These are phyloP conservation scores for Cottus gobio DNA, from an alignment of 2,113 vertebrate species.

Conservation along the genomic window DNA sequence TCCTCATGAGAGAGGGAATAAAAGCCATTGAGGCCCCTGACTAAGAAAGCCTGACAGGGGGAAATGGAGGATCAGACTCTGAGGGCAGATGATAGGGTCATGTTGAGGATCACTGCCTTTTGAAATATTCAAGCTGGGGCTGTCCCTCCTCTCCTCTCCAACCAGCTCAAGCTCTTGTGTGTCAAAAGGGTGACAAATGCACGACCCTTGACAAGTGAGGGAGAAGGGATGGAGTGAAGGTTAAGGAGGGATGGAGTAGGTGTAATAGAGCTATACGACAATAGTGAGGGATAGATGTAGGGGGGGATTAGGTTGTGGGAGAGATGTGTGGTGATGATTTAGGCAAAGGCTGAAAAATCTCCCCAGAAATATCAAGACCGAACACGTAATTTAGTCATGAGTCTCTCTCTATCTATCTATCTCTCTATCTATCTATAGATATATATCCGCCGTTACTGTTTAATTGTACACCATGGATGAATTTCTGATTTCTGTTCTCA, in stretches of 20 bases:
- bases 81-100: slow-evolving; percentile 60
- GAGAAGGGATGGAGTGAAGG: slow-evolving; percentile 40
- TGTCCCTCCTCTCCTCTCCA: slow-evolving; percentile 32
- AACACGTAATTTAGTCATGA: background rate
- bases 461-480: background rate
- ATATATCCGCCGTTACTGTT: background rate
- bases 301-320: slow-evolving; percentile 4
- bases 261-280: slow-evolving; percentile 16
- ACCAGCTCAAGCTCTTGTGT: slow-evolving; percentile 26
- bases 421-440: too few relatives aligned
- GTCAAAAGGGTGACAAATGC: slow-evolving; percentile 58
- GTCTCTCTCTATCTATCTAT: too few relatives aligned
- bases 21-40: slow-evolving; percentile 33
- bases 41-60: slow-evolving; percentile 57
- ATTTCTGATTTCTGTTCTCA: background rate
- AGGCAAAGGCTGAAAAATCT: background rate
- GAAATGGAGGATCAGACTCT: slow-evolving; percentile 56
- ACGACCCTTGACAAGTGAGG: slow-evolving; percentile 43
- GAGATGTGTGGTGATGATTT: background rate
- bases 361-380: background rate
- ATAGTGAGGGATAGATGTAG: slow-evolving; percentile 1
- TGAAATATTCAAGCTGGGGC: slow-evolving; percentile 74
- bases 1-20: slow-evolving; percentile 46
- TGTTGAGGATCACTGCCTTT: slow-evolving; percentile 64
- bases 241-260: slow-evolving; percentile 29